Conservation (phyloP, 2,888 invertebrate genomes). For the Tachina fera region DNA sequence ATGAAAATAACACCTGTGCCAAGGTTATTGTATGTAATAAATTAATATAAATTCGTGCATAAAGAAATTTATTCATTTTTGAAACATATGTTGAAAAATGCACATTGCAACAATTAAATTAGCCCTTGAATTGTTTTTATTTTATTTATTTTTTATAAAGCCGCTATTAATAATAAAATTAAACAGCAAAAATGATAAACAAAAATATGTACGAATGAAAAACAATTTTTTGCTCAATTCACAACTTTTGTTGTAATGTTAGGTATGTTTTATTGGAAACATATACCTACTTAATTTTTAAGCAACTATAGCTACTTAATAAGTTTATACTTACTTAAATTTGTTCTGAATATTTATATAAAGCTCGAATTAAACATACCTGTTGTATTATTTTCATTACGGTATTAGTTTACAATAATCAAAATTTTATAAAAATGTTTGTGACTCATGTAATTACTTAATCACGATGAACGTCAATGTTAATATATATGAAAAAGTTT, state of each 20-base stretch:
- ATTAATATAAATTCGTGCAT: constrained; percentile 6
- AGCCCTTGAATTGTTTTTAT: constrained; percentile 21
- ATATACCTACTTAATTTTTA: no score
- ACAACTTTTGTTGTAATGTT: not conserved
- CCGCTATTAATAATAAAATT: constrained; percentile 4
- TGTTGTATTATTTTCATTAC: no score
- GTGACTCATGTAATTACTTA: no score
- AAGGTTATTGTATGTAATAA: constrained; percentile 35
- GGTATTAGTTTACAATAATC: not conserved
- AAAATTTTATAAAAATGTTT: no score
- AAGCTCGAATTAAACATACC: no score
- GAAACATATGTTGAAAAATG: not conserved
- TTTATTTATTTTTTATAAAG: not conserved
- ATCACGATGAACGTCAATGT: no score
- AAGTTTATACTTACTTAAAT: no score
- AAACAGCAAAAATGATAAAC: not conserved
- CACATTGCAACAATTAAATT: constrained; percentile 20
- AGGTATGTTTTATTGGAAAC: not conserved
- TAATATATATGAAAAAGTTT: no score
- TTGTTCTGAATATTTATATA: no score
- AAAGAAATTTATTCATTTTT: constrained; percentile 33
- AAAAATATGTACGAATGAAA: not conserved
- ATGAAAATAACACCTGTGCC: constrained; percentile 37
- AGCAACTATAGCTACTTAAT: no score
- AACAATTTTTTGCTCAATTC: not conserved